A percentile compares a stretch with the other conserved stretches of the same genome.
Evolutionary conservation across 2,888 invertebrate species (phyloP).

Genomic region (Lasioglossum calceatum): DNA sequence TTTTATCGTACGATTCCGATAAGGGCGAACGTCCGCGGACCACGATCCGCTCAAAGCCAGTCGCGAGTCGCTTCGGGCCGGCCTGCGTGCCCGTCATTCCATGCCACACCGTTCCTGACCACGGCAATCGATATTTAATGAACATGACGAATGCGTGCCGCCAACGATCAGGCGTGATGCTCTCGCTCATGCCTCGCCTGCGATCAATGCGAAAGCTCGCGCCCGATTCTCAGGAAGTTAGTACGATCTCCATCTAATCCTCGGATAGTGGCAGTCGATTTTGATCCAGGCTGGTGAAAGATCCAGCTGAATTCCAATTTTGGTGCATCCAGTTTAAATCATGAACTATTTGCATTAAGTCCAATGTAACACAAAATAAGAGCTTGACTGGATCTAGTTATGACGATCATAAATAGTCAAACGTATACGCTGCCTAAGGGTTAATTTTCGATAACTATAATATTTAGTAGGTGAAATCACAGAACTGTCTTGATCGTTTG

Average conservation of each 20-base stretch:
- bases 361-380: neutral
- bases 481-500: too few species aligned
- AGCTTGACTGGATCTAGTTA: neutral
- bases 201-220: constrained; percentile 34
- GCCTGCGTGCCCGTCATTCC: constrained; percentile 33
- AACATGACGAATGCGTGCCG: constrained; percentile 54
- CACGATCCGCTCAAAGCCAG: constrained; percentile 17
- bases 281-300: fast-evolving
- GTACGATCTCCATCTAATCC: neutral
- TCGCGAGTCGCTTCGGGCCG: neutral
- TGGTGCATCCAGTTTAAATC: neutral
- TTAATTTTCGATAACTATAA: too few species aligned
- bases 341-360: too few species aligned
- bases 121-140: constrained; percentile 71
- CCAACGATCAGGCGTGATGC: constrained; percentile 52
- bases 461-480: too few species aligned
- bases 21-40: constrained; percentile 55
- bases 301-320: neutral
- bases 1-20: constrained; percentile 74
- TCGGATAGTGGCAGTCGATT: neutral
- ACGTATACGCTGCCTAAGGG: too few species aligned
- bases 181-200: constrained; percentile 28
- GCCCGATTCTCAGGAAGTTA: constrained; percentile 5
- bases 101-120: constrained; percentile 16
- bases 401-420: too few species aligned